Base-by-base conservation (phyloP, 2,888 invertebrate species). In the Diloba caeruleocephala region DNA sequence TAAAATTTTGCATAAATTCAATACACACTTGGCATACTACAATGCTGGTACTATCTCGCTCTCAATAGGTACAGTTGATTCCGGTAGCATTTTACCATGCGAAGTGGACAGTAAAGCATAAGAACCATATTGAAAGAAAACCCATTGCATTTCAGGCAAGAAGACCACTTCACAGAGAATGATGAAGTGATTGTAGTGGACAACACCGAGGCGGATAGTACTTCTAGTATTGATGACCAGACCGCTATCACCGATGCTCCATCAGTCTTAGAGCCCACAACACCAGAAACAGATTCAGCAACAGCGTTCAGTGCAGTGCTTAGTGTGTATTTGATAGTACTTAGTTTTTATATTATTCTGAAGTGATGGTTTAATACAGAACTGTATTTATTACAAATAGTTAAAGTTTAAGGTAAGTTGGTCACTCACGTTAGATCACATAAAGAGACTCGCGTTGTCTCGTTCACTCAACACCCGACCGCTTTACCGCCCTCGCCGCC, bases 331-430 rank as follows among this genome's bases (percentile, higher is more conserved):
- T 29, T 59, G 3, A 10, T 59, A 29, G 9, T 17, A 9, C 13
- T 59, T 1, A 48, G 25, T 12, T 2, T 54, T 7, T 59, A 59
- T 26, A 12, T 48, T 0, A 54, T 59, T 28, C 6, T 54, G 1
- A 54, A 42, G 10, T 42, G 53, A 26, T 3, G 8, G 0, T 13
- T 8, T 7, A 0, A 13, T 21, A 21, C 1, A 28, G 1, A 12
- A 12, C 3, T 1, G n/a, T 15, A 10, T 10, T 1, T 34, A 9
- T 9, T 26, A 42, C 43, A 10, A 29, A 39, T 31, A 38, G 31
- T 32, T 37, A 17, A 7, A 13, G 3, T 2, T n/a, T 9, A 25
- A 25, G 8, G n/a, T n/a, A n/a, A n/a, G n/a, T n/a, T n/a, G n/a
- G n/a, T n/a, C n/a, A n/a, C n/a, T n/a, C n/a, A n/a, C n/a, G n/a